Percentiles rank a stretch among this genome's conserved stretches.
These are phyloP conservation scores for Epicauta chinensis DNA, from an alignment of 1,140 invertebrate species.

Conservation along the genomic window DNA sequence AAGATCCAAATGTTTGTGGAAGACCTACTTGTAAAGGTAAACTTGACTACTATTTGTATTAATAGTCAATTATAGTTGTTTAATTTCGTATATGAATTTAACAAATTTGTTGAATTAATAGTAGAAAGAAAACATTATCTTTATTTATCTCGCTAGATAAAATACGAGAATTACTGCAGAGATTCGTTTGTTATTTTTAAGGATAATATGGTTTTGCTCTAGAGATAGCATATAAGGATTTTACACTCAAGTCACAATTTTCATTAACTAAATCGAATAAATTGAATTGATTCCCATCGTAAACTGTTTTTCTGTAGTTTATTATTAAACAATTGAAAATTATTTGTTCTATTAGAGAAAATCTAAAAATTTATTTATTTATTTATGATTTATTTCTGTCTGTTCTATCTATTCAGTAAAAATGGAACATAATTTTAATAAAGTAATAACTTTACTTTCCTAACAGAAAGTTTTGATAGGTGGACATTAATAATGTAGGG, in stretches of 20 bases:
- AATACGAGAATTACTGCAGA: conserved; percentile 10
- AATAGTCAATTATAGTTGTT: too few relatives aligned
- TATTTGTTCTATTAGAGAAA: too few relatives aligned
- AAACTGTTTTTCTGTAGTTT: too few relatives aligned
- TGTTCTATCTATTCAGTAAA: conserved; percentile 12
- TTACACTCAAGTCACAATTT: too few relatives aligned
- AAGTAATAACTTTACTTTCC: conserved; percentile 12
- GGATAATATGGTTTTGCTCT: neutral
- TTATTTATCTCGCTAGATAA: conserved; percentile 11
- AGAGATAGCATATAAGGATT: too few relatives aligned
- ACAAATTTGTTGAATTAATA: too few relatives aligned
- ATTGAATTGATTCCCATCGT: too few relatives aligned
- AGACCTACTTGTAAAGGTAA: conserved; percentile 53
- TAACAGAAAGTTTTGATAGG: conserved; percentile 16
- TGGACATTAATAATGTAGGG: conserved; percentile 8
- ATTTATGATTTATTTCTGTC: neutral
- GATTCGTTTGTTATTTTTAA: conserved; percentile 3
- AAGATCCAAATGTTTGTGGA: conserved; percentile 60
- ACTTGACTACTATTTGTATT: conserved; percentile 25
- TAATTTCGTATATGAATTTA: too few relatives aligned
- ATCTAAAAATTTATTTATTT: too few relatives aligned
- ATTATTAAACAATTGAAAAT: too few relatives aligned
- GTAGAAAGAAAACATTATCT: conserved; percentile 4
- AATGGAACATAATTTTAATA: conserved; percentile 9
- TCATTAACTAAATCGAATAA: too few relatives aligned